phyloP scores from a whole-genome alignment of 2,797 vertebrate genomes.

The Hylomyscus alleni region DNA sequence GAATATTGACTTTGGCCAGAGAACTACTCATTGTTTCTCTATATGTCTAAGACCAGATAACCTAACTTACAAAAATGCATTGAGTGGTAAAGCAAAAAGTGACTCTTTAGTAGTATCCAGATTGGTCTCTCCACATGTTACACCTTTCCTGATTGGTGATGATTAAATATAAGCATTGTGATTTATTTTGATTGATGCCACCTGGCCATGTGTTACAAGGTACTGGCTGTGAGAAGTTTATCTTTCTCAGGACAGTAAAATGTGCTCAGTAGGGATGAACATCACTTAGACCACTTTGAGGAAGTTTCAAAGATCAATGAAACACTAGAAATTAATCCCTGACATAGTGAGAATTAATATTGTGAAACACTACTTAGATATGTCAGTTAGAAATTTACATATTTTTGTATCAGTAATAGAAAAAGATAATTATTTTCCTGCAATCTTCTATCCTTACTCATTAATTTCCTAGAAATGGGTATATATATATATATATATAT shows the following conservation, averaged over 20 bases:
- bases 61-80: not conserved
- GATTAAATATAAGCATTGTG: not conserved
- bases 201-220: not conserved
- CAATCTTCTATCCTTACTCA: not conserved
- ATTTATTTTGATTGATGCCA: not conserved
- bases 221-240: not conserved
- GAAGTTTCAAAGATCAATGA: not conserved
- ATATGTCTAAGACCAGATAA: not conserved
- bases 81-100: not conserved
- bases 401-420: not conserved
- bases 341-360: not conserved
- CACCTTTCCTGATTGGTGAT: not conserved
- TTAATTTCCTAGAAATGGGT: no score
- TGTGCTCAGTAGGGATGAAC: not conserved
- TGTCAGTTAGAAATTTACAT: not conserved
- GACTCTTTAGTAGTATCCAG: not conserved
- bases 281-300: not conserved
- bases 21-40: not conserved
- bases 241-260: not conserved
- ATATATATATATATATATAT: no score
- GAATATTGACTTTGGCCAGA: not conserved
- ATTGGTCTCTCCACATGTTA: not conserved
- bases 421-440: not conserved
- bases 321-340: not conserved
- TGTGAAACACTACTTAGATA: not conserved